Percentiles rank a stretch among this genome's conserved stretches.
Evolutionary conservation across 1,140 invertebrate species (phyloP).

Genomic region (Pogonognathellus flavescens): DNA sequence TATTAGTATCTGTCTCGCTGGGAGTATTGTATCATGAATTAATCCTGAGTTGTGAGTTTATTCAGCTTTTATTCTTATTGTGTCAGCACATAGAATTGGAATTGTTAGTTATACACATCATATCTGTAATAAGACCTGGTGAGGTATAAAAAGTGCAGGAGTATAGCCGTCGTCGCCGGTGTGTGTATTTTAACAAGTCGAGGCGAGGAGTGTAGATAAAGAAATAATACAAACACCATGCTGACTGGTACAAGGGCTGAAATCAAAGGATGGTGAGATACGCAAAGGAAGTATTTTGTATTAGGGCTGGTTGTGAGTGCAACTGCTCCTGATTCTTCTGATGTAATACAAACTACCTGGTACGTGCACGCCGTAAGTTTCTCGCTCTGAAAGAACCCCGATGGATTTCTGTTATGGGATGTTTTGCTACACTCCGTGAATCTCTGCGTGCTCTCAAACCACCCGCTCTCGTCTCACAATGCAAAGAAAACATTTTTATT

Average conservation of each 20-base stretch:
- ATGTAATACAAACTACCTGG: neutral
- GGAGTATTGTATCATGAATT: conserved; percentile 42
- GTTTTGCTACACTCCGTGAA: conserved; percentile 61
- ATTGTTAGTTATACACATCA: neutral
- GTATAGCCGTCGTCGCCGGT: too few species aligned
- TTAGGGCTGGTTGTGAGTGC: too few species aligned
- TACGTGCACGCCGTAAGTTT: neutral
- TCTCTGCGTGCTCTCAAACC: conserved; percentile 61
- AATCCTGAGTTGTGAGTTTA: conserved; percentile 35
- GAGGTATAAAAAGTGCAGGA: too few species aligned
- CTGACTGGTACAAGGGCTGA: neutral
- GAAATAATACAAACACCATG: neutral
- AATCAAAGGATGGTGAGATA: neutral
- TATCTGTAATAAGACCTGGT: too few species aligned
- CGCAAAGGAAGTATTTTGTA: too few species aligned
- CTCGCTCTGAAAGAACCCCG: conserved; percentile 36
- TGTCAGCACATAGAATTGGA: conserved; percentile 9
- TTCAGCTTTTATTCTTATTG: conserved; percentile 36
- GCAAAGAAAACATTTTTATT: conserved; percentile 64
- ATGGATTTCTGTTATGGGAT: conserved; percentile 57
- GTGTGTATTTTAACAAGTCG: too few species aligned
- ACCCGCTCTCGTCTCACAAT: conserved; percentile 46
- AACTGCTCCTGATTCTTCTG: too few species aligned
- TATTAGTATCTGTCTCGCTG: conserved; percentile 37
- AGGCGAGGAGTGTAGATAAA: too few species aligned